Base-by-base conservation (phyloP, 2,113 vertebrate species). In the Crypturellus undulatus region DNA sequence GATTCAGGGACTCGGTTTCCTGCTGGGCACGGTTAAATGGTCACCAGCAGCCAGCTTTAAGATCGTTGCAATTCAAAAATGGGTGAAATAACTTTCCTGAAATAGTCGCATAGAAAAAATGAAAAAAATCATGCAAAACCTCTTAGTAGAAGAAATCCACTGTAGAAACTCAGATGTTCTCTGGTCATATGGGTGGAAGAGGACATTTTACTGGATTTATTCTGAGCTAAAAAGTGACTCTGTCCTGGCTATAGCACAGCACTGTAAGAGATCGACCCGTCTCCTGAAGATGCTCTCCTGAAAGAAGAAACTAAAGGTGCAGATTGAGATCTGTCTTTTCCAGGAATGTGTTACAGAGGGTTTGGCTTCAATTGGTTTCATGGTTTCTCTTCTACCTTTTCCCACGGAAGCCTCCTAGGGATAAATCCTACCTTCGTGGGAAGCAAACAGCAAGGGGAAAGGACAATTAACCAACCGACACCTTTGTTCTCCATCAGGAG, bases 331-430 rank as follows among this genome's bases (percentile, higher is more conserved):
- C 6, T 34, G 16, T 13, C 32, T 70, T 59, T 90, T 54, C 36
- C 54, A 68, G 42, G 32, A 90, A 42, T 12, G 12, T 51, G 28
- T 64, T 32, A 51, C 0, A 0, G 16, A 56, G 52, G 88, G 16
- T 54, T 34, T 56, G 38, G 68, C 21, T 10, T 9, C 0, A 2
- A n/a, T 24, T 47, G n/a, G 12, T n/a, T 52, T 28, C 16, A 3
- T 75, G 32, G 18, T 12, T 92, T 56, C 24, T 30, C 16, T 51
- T 32, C 59, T 64, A 38, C 10, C 42, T 43, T 32, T 68, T n/a
- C 12, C 24, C 25, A 56, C 10, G 32, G 5, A 64, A 9, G 10
- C n/a, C 28, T 68, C 45, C 42, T 11, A 51, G 9, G 54, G 67
- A 72, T 47, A 84, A 80, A 71, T 47, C 5, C 3, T 81, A 18